Conservation (phyloP, 1,140 invertebrate species). For the Metopolophium dirhodum region DNA sequence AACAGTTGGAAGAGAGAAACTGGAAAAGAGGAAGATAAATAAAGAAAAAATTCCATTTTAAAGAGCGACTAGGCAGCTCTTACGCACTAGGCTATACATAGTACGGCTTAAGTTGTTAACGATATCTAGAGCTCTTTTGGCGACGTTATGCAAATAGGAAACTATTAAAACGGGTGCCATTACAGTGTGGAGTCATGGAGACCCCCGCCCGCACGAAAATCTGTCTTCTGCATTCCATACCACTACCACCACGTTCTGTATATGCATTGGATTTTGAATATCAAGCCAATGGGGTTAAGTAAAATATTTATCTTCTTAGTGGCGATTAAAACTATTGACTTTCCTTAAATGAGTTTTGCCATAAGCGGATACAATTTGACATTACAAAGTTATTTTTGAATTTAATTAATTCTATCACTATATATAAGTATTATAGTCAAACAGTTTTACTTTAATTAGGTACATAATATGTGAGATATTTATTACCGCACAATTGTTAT, state of each 20-base stretch:
- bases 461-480: no score
- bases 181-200: not conserved
- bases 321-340: not conserved
- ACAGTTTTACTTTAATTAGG: not conserved
- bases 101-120: conserved; percentile 50
- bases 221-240: no score
- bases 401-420: no score
- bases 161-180: conserved; percentile 52
- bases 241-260: not conserved
- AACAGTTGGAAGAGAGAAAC: not conserved
- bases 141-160: conserved; percentile 54
- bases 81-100: not conserved
- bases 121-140: conserved; percentile 48
- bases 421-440: not conserved
- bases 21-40: not conserved
- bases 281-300: not conserved
- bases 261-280: not conserved
- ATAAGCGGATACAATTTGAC: not conserved
- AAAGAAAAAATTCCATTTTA: conserved; percentile 16
- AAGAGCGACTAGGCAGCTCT: not conserved
- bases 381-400: no score
- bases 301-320: not conserved
- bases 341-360: not conserved
- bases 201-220: not conserved
- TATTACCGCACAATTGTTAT: no score